phyloP scores from a whole-genome alignment of 1,140 invertebrate species.

The Daktulosphaira vitifoliae region DNA sequence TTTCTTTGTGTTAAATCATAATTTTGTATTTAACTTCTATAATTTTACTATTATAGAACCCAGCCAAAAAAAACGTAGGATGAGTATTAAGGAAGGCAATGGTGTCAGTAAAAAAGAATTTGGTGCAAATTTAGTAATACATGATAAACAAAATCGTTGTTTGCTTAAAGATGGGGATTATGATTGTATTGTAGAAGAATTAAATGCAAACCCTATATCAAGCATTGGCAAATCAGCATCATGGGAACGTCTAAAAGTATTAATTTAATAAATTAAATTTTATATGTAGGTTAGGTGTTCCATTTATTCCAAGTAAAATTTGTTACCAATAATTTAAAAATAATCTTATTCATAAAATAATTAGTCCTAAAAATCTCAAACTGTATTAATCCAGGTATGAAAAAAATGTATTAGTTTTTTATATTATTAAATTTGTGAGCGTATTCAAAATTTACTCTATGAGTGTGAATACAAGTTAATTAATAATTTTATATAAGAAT shows the following conservation, averaged over 20 bases:
- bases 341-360: too few species aligned
- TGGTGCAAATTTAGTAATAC: constrained; percentile 78
- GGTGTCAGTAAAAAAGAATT: constrained; percentile 57
- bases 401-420: too few species aligned
- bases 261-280: background rate
- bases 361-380: too few species aligned
- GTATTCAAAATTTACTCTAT: too few species aligned
- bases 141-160: constrained; percentile 81
- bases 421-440: too few species aligned
- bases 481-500: too few species aligned
- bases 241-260: constrained; percentile 27
- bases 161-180: constrained; percentile 81
- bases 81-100: constrained; percentile 43
- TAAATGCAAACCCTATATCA: constrained; percentile 17
- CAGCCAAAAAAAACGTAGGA: constrained; percentile 52
- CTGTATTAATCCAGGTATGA: too few species aligned
- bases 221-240: constrained; percentile 10
- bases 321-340: too few species aligned
- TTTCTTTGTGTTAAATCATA: background rate
- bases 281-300: too few species aligned
- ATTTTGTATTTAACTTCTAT: too few species aligned
- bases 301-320: too few species aligned
- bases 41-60: constrained; percentile 47
- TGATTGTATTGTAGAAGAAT: constrained; percentile 58
- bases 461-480: too few species aligned